Percentiles rank a stretch among this genome's conserved stretches.
phyloP scores from a whole-genome alignment of 2,888 invertebrate species.

The Myopa tessellatipennis region DNA sequence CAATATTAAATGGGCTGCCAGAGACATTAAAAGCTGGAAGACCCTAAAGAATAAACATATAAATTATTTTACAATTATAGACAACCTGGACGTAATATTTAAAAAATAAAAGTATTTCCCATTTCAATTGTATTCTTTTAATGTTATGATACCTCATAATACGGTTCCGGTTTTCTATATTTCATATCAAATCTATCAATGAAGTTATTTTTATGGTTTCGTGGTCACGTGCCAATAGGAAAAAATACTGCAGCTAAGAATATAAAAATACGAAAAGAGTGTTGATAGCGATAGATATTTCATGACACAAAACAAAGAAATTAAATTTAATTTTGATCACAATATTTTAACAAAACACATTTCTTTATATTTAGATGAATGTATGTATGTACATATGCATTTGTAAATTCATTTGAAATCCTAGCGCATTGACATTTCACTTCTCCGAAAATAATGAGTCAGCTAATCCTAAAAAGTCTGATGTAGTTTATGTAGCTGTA shows the following conservation, averaged over 20 bases:
- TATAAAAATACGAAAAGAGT: slow-evolving; percentile 52
- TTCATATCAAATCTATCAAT: slow-evolving; percentile 57
- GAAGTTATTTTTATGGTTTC: slow-evolving; percentile 46
- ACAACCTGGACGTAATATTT: background rate
- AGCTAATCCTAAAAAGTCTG: no score
- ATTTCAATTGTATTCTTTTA: slow-evolving; percentile 26
- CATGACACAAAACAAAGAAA: slow-evolving; percentile 7
- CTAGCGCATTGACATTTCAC: no score
- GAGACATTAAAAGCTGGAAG: slow-evolving; percentile 68
- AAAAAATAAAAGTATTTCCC: no score
- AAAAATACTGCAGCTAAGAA: slow-evolving; percentile 48
- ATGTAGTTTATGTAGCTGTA: no score
- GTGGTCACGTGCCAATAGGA: slow-evolving; percentile 47
- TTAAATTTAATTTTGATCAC: background rate
- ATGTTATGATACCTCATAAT: slow-evolving; percentile 62
- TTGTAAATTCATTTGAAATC: no score
- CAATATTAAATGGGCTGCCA: slow-evolving; percentile 70
- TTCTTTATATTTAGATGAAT: no score
- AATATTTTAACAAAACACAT: no score
- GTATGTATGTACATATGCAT: no score
- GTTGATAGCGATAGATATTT: background rate
- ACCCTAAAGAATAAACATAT: slow-evolving; percentile 56
- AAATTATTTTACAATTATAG: background rate
- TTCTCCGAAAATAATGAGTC: no score
- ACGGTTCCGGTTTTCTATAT: slow-evolving; percentile 66